These are phyloP conservation scores for Halcyon malimbica DNA, from an alignment of 2,113 vertebrate genomes.

Conservation along the genomic window DNA sequence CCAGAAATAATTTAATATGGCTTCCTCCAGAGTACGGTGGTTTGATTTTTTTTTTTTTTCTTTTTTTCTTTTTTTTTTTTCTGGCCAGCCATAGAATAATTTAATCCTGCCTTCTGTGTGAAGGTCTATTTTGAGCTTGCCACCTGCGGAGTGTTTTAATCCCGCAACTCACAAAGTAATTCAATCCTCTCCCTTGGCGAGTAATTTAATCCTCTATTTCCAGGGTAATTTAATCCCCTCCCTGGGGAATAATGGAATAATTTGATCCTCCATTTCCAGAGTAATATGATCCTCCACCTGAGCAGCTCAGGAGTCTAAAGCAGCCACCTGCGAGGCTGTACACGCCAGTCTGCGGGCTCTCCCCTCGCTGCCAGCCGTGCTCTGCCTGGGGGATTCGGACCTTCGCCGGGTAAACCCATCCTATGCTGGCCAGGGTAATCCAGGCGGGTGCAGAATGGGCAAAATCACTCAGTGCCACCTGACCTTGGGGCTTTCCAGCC, in stretches of 20 bases:
- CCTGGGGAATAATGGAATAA: constrained; percentile 62
- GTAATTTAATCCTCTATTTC: constrained; percentile 73
- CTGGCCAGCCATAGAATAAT: constrained; percentile 57
- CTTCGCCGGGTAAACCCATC: background rate
- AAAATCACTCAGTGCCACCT: background rate
- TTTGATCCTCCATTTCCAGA: constrained; percentile 56
- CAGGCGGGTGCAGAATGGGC: background rate
- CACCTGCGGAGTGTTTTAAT: constrained; percentile 67
- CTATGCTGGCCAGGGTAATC: background rate
- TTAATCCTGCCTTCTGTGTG: constrained; percentile 64
- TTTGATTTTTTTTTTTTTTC: background rate
- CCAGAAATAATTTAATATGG: constrained; percentile 69
- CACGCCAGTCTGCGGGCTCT: background rate
- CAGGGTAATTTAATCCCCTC: constrained; percentile 68
- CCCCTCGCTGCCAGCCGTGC: rapidly evolving
- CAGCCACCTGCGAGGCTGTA: background rate
- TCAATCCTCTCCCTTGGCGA: constrained; percentile 68
- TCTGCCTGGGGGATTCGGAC: background rate
- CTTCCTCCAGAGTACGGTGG: constrained; percentile 17
- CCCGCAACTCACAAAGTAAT: constrained; percentile 59
- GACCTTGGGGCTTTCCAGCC: background rate
- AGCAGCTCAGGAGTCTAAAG: constrained; percentile 2
- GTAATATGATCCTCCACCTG: constrained; percentile 52
- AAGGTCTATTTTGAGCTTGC: constrained; percentile 60
- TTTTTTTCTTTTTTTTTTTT: background rate